phyloP scores from a whole-genome alignment of 1,140 invertebrate species.

The Drosophila pruinosa region DNA sequence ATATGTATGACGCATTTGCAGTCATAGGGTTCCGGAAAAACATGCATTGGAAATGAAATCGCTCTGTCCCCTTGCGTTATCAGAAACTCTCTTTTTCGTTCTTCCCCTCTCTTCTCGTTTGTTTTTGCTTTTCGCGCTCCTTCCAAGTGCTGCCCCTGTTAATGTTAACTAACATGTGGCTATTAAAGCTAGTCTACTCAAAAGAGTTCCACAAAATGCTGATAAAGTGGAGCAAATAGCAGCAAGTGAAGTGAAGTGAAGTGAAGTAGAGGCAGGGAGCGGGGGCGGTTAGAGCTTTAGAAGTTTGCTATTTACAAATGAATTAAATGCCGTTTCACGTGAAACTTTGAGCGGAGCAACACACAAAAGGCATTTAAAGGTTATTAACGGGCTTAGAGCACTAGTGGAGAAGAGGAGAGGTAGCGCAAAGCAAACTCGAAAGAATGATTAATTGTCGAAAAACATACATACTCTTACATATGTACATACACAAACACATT shows the following conservation, averaged over 20 bases:
- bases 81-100: conserved; percentile 8
- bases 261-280: not conserved
- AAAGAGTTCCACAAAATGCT: conserved; percentile 6
- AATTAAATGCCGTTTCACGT: conserved; percentile 23
- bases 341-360: not conserved
- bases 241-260: not conserved
- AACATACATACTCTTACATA: conserved; percentile 5
- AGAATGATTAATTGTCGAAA: conserved; percentile 55
- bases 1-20: conserved; percentile 30
- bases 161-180: conserved; percentile 20
- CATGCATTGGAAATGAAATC: conserved; percentile 9
- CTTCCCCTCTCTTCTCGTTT: not conserved
- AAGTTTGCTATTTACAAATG: conserved; percentile 28
- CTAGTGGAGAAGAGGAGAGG: not conserved
- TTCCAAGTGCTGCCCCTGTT: not conserved
- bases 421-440: conserved; percentile 28
- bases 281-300: not conserved
- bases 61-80: conserved; percentile 5
- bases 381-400: conserved; percentile 45
- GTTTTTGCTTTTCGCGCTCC: not conserved
- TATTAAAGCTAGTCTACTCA: not conserved
- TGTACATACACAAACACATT: not conserved
- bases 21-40: conserved; percentile 21
- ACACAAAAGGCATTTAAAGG: conserved; percentile 44
- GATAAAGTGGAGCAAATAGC: conserved; percentile 7